Base-by-base conservation (phyloP, 2,888 invertebrate genomes). In the Spatulosminthurus flaviceps region DNA sequence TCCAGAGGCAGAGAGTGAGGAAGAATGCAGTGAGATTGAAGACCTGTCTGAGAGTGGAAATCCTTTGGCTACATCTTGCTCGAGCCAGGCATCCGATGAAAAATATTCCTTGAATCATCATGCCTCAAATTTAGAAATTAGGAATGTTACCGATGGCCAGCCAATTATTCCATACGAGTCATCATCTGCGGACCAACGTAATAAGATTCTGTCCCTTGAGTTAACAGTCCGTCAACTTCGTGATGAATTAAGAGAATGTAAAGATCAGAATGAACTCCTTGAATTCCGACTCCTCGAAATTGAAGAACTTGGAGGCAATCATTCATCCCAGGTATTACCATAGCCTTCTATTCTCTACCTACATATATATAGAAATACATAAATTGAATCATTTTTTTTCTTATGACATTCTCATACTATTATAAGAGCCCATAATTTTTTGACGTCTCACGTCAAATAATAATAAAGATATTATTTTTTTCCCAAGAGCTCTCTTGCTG, bases 271-370 rank as follows among this genome's bases (percentile, higher is more conserved):
- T 87, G 94, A 94, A 88, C 90, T 94, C 83, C 90, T 93, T 87
- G 94, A 94, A 89, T 94, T 94, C 89, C 89, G 94, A 72, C 90
- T 93, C 84, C 89, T 94, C 84, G 94, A 94, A 88, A 88, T 94
- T 85, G 93, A 93, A 87, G 93, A 86, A 79, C 77, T 83, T 41
- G 79, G 70, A 13, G 78, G 72, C 64, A 78, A 41, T 24, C 21
- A 71, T 29, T 28, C 66, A 61, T 61, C 78, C 19, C 72, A 78
- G 78, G 78, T 78, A 78, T 43, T 21, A 28, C 16, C n/a, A n/a
- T n/a, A n/a, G n/a, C 19, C 21, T 26, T 60, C 2, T 34, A 34
- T 51, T 5, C n/a, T 51, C 51, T 51, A 19, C 16, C 5, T 19
- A 2, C 16, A 51, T n/a, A 19, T 9, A 13, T 51, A 51, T n/a